These are phyloP conservation scores for Scrobipalpa costella DNA, from an alignment of 2,888 invertebrate genomes.

Conservation along the genomic window DNA sequence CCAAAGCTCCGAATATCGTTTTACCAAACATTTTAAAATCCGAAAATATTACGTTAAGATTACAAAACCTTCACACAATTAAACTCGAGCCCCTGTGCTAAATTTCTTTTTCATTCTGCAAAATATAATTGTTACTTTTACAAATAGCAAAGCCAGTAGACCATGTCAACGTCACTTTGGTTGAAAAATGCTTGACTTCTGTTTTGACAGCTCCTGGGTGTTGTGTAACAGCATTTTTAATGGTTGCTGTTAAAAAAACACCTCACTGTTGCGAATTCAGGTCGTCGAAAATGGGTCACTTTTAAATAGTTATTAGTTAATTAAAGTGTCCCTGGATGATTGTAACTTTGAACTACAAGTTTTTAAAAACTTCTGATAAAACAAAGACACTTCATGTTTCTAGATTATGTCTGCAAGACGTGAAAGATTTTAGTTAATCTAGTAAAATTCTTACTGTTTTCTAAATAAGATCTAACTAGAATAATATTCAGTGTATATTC, in stretches of 20 bases:
- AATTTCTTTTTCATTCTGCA: constrained; percentile 13
- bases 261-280: constrained; percentile 68
- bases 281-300: constrained; percentile 74
- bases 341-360: too few species aligned
- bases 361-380: too few species aligned
- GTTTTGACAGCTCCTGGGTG: constrained; percentile 63
- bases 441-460: too few species aligned
- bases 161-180: constrained; percentile 53
- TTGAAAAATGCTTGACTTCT: constrained; percentile 49
- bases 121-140: constrained; percentile 48
- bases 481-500: too few species aligned
- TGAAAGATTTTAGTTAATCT: too few species aligned
- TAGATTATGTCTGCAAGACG: too few species aligned
- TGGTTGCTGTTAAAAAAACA: constrained; percentile 58
- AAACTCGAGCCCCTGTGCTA: background rate
- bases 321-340: background rate
- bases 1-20: background rate
- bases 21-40: background rate
- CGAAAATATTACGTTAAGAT: constrained; percentile 3
- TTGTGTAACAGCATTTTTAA: constrained; percentile 72
- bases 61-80: constrained; percentile 17
- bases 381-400: too few species aligned
- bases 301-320: constrained; percentile 65
- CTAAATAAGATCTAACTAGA: too few species aligned
- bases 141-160: constrained; percentile 46